Evolutionary conservation across 2,113 vertebrate genomes (phyloP).

Genomic region (Naja naja): DNA sequence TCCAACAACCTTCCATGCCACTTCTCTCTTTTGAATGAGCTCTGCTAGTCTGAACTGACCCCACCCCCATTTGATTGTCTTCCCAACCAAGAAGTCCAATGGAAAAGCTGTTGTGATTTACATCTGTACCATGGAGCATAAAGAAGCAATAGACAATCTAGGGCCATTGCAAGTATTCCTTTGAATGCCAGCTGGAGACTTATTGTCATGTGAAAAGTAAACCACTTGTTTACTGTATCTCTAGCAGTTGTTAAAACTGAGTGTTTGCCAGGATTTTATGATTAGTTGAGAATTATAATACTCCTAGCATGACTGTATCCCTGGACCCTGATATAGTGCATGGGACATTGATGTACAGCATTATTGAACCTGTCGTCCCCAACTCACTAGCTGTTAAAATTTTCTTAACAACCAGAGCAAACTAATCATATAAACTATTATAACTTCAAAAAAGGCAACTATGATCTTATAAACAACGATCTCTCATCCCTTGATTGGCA

Average conservation of each 20-base stretch:
- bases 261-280: not conserved
- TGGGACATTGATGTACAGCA: not conserved
- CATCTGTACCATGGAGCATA: not conserved
- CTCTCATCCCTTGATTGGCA: too few species aligned
- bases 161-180: not conserved
- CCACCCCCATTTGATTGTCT: not conserved
- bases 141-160: not conserved
- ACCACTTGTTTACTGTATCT: not conserved
- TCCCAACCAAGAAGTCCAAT: not conserved
- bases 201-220: not conserved
- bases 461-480: too few species aligned
- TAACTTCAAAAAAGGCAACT: too few species aligned
- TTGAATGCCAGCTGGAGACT: not conserved
- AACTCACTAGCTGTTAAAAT: not conserved
- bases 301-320: not conserved
- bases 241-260: not conserved
- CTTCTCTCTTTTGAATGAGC: not conserved
- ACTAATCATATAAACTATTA: too few species aligned
- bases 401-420: not conserved
- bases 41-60: not conserved
- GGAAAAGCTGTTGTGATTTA: not conserved
- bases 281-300: not conserved
- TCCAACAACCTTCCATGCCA: not conserved
- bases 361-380: not conserved
- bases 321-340: not conserved